A percentile compares a stretch with the other conserved stretches of the same genome.
These are phyloP conservation scores for Desoria tigrina DNA, from an alignment of 2,888 invertebrate genomes.

Conservation along the genomic window DNA sequence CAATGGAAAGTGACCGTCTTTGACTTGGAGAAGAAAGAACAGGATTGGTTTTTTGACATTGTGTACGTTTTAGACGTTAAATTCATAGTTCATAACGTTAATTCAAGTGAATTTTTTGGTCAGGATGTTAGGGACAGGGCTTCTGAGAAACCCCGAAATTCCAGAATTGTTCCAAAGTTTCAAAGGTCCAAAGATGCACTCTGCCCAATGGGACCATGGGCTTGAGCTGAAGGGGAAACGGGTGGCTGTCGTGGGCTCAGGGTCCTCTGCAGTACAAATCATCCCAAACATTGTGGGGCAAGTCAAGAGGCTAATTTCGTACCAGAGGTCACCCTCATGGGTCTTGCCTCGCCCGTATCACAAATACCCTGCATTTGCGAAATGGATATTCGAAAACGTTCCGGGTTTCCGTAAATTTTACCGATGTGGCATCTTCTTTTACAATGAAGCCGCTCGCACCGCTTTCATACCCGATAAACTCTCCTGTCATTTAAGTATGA, in stretches of 20 bases:
- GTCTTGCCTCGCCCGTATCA: background rate
- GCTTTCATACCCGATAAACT: no score
- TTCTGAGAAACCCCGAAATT: background rate
- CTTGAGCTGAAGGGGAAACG: background rate
- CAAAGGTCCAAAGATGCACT: background rate
- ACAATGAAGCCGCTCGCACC: background rate
- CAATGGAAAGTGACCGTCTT: no score
- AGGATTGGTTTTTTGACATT: no score
- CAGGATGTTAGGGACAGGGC: background rate
- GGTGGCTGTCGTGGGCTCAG: background rate
- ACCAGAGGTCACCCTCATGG: background rate
- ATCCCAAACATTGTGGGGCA: background rate
- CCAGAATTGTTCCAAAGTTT: background rate
- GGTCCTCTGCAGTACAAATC: background rate
- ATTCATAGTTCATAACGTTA: no score
- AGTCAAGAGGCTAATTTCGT: background rate
- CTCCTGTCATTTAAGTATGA: no score
- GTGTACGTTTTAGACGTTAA: no score
- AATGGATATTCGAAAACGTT: background rate
- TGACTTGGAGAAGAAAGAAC: no score
- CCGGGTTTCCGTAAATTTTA: background rate
- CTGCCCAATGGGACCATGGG: background rate
- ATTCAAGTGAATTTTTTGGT: background rate
- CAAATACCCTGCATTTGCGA: background rate
- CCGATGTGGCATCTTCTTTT: background rate